Evolutionary conservation across 2,888 invertebrate species (phyloP), one percentile per base, ranked within the genome.

Genomic region (Steinernema scapterisci): DNA sequence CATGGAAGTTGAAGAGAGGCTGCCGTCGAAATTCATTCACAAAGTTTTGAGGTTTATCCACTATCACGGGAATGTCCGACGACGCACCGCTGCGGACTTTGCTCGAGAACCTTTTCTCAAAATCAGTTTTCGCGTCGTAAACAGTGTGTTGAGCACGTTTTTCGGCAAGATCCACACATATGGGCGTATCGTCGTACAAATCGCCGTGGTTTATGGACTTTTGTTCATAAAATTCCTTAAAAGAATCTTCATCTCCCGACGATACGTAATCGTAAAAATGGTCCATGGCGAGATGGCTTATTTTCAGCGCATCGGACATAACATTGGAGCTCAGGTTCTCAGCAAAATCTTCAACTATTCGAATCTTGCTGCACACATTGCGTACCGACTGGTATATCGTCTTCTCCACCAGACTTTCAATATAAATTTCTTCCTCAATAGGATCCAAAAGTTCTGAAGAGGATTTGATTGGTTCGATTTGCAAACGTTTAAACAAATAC

Each of bases 1-100:
- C 27, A 31, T 63, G 63, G 38, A 63, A 63, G 63, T 63, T 63
- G 31, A 63, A 31, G 16, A 63, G 63, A 2, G 63, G 63, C 63
- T 63, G 63, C 16, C 63, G 63, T 1, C 63, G 27, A 31, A 31
- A 63, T n/a, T 63, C 31, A 31, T 9, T 16, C 2, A 63, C 63
- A 13, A 54, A 54, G 63, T 63, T 63, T 16, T 63, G 16, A 1
- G 63, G 63, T 19, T 63, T 63, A 1, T 1, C 38, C 2, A 63
- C 63, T 16, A 63, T 63, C 2, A 63, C 63, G 31, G 63, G 63
- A 5, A 63, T 38, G 13, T 63, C 63, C 38, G 31, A 11, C 5
- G 38, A 27, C 31, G 63, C 11, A 7, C 19, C 63, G 9, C 38
- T 6, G 3, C 21, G 13, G 23, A 16, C 13, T 25, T 31, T 31